Base-by-base conservation (phyloP, 2,797 vertebrate species). In the Tachyglossus aculeatus region DNA sequence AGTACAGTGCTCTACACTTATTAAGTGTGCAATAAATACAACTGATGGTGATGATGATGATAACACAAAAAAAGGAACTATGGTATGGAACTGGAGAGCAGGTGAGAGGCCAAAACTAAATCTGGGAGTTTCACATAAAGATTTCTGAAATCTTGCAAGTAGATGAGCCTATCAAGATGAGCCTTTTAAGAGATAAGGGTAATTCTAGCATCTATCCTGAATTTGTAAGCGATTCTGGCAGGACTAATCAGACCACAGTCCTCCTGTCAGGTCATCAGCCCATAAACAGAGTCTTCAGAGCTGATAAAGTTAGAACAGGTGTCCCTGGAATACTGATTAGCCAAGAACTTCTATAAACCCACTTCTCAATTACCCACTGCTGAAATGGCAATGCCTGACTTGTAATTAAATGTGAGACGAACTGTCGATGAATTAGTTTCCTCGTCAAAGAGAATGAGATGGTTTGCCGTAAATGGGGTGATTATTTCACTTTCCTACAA, bases 381-480 rank as follows among this genome's bases (percentile, higher is more conserved):
- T 45, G 32, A 77, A 82, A 64, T 22, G 9, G 39, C 84, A 83
- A 81, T 65, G 19, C 11, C 55, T 76, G 40, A 18, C 9, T 77
- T 64, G 39, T 10, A 72, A 79, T 71, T 69, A 74, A 73, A 67
- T 58, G 44, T 57, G 69, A 61, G 25, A 47, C 57, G 41, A 66
- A 24, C 40, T 19, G 5, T 64, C 36, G 34, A 71, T 54, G 29
- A 70, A 70, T 73, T 41, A 55, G 1, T 45, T 57, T 74, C 76
- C 67, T 76, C 57, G 47, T 37, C 53, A 71, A 82, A 61, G 74
- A 82, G 57, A 34, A 57, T 57, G 44, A 78, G 45, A 75, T 54
- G 32, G 33, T 57, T 62, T 64, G n/a, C 19, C 54, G 47, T 57
- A 63, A 65, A 61, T 1, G 5, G 47, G 58, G 72, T n/a, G 75